These are phyloP conservation scores for Heliconius sara DNA, from an alignment of 2,888 invertebrate species.

Conservation along the genomic window DNA sequence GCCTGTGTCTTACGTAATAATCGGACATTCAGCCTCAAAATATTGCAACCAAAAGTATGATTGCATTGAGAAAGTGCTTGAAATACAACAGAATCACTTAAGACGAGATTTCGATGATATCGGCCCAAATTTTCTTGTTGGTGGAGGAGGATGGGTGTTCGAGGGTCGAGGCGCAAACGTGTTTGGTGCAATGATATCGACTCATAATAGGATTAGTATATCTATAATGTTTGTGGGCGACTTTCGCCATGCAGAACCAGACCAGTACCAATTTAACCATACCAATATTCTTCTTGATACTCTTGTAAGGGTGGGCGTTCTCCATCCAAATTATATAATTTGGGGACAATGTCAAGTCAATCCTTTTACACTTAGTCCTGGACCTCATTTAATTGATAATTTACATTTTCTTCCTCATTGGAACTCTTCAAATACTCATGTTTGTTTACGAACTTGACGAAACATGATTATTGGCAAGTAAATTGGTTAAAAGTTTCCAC, in stretches of 20 bases:
- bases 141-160: constrained; percentile 68
- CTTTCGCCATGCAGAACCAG: constrained; percentile 56
- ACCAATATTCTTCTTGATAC: constrained; percentile 59
- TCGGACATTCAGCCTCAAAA: constrained; percentile 65
- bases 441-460: constrained; percentile 49
- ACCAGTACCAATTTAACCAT: constrained; percentile 61
- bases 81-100: constrained; percentile 63
- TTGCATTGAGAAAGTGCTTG: constrained; percentile 62
- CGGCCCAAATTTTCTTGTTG: constrained; percentile 71
- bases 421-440: constrained; percentile 54
- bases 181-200: constrained; percentile 61
- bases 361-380: constrained; percentile 60
- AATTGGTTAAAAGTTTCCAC: constrained; percentile 5
- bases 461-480: neutral
- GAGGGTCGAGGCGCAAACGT: constrained; percentile 74
- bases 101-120: constrained; percentile 63
- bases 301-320: constrained; percentile 57
- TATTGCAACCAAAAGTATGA: constrained; percentile 59
- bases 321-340: constrained; percentile 59
- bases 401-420: constrained; percentile 62
- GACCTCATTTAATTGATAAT: constrained; percentile 57
- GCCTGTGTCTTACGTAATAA: constrained; percentile 64
- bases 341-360: constrained; percentile 67
- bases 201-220: constrained; percentile 63
- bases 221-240: constrained; percentile 73